Base-by-base conservation (phyloP, 1,140 invertebrate species). In the Pinna nobilis region DNA sequence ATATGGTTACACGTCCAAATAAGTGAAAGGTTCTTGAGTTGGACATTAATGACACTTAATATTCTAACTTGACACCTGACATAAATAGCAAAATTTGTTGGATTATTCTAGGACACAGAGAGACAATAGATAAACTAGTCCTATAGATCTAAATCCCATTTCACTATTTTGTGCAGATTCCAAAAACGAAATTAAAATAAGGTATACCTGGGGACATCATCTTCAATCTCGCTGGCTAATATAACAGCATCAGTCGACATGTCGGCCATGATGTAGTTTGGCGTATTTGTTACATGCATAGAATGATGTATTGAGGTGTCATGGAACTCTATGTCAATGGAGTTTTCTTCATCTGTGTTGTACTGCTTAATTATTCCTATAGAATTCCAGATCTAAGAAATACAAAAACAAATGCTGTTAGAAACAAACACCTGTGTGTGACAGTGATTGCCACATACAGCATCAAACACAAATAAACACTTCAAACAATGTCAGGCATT, bases 311-410 rank as follows among this genome's bases (percentile, higher is more conserved):
- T 89, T n/a, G 93, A 91, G 0, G 93, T 92, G 90, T 99, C 96
- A 82, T 98, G 96, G 89, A 99, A 99, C 85, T 98, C 96, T 11
- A 98, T 94, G 88, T 98, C 96, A 70, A 99, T 97, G 23, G 93
- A 94, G 73, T 89, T 90, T 81, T 92, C 87, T 28, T 88, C 88
- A 11, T 89, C 87, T 15, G 78, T 84, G 41, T 80, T 84, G 72
- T 88, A 89, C 78, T 89, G 87, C 13, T 82, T 79, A 3, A 89
- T 81, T 20, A 89, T 81, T 15, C 89, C 89, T n/a, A 89, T 82
- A 15, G 80, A 78, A 74, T 90, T 90, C 89, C 89, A 90, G n/a
- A 87, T 81, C 88, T 89, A 65, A 1, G 72, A 41, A 59, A 25
- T 18, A 70, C 18, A 59, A 39, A n/a, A n/a, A n/a, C n/a, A n/a